Base-by-base conservation (phyloP, 2,888 invertebrate species). In the Oscheius sp. region DNA sequence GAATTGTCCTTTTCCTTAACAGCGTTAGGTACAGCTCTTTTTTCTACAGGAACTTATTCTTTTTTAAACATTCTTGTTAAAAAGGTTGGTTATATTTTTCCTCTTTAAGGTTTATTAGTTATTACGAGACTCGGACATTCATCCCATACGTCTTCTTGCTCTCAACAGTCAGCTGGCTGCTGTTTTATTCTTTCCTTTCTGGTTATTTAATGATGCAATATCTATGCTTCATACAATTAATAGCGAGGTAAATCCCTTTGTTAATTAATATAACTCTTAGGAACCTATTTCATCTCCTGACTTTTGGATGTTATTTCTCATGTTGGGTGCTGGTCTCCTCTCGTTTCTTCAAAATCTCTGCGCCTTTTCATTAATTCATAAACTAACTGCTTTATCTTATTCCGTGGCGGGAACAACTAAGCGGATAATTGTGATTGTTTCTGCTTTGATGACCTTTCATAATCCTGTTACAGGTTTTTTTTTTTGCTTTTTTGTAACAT, bases 331-430 rank as follows among this genome's bases (percentile, higher is more conserved):
- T 87, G 95, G 95, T 17, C 89, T 92, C 64, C 90, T 95, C 76
- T 94, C 93, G 86, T 96, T 95, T 92, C 88, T 94, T 79, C 96
- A 96, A 88, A 97, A 95, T 86, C 91, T 95, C 82, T 91, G 94
- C 62, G 96, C 96, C 0, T 96, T 96, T 88, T 93, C 93, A 80
- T 92, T 96, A 64, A 90, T 97, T 78, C 93, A 93, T 63, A 80
- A 89, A 80, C 93, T 96, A 41, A 91, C 94, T n/a, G 94, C 96
- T 44, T 89, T 96, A 33, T 93, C 94, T 0, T 96, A 96, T 88
- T 94, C 95, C 0, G 95, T 96, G 67, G 94, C 94, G 62, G 95
- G 93, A 87, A 93, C 94, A 28, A 94, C 94, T 63, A 96, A 96
- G 88, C 90, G 95, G 81, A 93, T 94, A 78, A 70, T 66, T 12